These are phyloP conservation scores for Sardina pilchardus DNA, from an alignment of 2,113 vertebrate species.

Conservation along the genomic window DNA sequence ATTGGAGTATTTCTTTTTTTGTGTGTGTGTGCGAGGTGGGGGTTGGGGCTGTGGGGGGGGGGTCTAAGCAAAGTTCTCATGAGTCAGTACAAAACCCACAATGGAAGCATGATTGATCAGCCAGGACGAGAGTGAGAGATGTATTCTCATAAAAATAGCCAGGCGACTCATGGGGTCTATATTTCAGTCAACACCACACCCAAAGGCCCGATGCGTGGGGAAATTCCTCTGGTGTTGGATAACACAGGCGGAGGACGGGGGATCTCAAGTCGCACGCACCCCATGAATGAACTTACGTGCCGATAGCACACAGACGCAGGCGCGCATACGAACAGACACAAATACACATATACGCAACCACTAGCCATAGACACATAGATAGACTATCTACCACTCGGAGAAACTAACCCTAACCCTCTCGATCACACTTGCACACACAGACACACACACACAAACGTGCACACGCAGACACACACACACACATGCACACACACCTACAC, in stretches of 20 bases:
- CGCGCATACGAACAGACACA: neutral
- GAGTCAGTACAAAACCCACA: neutral
- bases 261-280: neutral
- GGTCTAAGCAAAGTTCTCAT: neutral
- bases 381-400: neutral
- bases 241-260: neutral
- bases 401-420: neutral
- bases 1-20: neutral
- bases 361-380: neutral
- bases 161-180: neutral
- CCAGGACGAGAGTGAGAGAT: neutral
- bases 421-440: neutral
- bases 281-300: neutral
- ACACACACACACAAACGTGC: neutral
- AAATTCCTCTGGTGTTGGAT: slow-evolving; percentile 10
- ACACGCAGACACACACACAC: neutral
- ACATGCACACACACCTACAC: neutral
- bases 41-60: neutral
- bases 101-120: neutral
- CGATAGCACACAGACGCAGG: neutral
- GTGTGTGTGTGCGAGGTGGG: neutral
- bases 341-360: neutral
- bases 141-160: neutral
- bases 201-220: neutral
- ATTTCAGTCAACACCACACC: slow-evolving; percentile 17